Conservation (phyloP, 1,140 invertebrate genomes). For the Monomorium pharaonis region DNA sequence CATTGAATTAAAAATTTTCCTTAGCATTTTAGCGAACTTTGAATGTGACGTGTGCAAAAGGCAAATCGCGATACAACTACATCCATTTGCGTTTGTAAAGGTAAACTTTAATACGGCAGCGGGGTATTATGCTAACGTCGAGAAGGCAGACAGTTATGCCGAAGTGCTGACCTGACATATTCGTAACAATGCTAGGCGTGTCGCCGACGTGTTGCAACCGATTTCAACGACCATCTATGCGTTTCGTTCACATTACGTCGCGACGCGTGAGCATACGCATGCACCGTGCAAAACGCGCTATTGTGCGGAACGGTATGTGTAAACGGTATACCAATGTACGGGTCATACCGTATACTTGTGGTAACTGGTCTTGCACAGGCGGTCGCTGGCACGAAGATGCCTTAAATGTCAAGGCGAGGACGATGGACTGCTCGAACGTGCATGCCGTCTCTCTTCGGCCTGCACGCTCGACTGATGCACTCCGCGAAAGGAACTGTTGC, state of each 20-base stretch:
- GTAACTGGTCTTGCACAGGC: slow-evolving; percentile 65
- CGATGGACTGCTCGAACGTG: slow-evolving; percentile 33
- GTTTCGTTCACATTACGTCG: slow-evolving; percentile 63
- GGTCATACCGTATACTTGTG: slow-evolving; percentile 23
- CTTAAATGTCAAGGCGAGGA: slow-evolving; percentile 78
- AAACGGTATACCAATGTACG: neutral
- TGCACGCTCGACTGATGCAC: slow-evolving; percentile 56
- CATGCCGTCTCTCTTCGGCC: slow-evolving; percentile 48
- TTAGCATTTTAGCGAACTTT: neutral
- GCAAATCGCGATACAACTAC: neutral
- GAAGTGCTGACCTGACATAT: slow-evolving; percentile 78
- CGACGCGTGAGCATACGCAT: slow-evolving; percentile 45
- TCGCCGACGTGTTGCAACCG: slow-evolving; percentile 79
- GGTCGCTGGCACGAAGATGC: slow-evolving; percentile 72
- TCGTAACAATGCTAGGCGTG: slow-evolving; percentile 84
- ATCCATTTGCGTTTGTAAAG: neutral
- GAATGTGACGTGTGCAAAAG: neutral
- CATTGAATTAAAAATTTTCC: neutral
- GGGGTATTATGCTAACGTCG: slow-evolving; percentile 15
- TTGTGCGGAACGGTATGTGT: slow-evolving; percentile 11
- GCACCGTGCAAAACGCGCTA: slow-evolving; percentile 46
- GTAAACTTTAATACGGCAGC: neutral
- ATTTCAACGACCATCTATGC: slow-evolving; percentile 69
- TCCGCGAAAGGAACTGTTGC: slow-evolving; percentile 57
- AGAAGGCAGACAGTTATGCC: slow-evolving; percentile 68